Evolutionary conservation across 2,888 invertebrate species (phyloP).

Genomic region (Cephus spinipes): DNA sequence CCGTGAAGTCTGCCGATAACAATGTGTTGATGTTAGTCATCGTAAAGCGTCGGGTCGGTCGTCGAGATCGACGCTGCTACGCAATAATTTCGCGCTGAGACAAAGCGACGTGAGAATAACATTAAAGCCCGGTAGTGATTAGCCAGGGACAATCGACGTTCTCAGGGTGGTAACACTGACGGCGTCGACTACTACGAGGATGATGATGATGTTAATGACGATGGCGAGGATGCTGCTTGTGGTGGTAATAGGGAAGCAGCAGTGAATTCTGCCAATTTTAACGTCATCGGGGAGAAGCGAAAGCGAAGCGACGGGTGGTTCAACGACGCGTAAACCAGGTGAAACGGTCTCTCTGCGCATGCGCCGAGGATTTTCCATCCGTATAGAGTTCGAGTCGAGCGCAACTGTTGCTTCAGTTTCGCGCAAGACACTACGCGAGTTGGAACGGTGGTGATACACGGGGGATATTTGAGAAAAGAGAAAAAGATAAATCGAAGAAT

Average conservation of each 20-base stretch:
- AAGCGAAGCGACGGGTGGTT: neutral
- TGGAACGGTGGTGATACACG: neutral
- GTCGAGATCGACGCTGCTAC: neutral
- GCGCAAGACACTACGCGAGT: constrained; percentile 1
- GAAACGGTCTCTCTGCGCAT: neutral
- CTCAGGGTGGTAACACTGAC: neutral
- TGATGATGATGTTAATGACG: neutral
- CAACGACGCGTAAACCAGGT: constrained; percentile 1
- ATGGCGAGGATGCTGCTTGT: neutral
- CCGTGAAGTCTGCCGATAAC: neutral
- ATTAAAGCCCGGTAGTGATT: neutral
- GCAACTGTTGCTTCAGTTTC: constrained; percentile 14
- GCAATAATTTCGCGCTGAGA: neutral
- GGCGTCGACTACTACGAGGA: neutral
- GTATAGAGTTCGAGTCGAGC: neutral
- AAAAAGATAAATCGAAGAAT: neutral
- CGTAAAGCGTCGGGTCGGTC: neutral
- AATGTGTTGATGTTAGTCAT: neutral
- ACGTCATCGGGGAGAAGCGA: neutral
- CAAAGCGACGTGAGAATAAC: neutral
- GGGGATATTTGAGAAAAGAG: neutral
- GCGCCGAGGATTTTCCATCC: neutral
- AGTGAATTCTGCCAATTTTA: neutral
- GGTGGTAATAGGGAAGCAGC: neutral
- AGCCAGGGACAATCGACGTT: neutral